These are phyloP conservation scores for Sialis fuliginosa DNA, from an alignment of 2,888 invertebrate genomes.

Conservation along the genomic window DNA sequence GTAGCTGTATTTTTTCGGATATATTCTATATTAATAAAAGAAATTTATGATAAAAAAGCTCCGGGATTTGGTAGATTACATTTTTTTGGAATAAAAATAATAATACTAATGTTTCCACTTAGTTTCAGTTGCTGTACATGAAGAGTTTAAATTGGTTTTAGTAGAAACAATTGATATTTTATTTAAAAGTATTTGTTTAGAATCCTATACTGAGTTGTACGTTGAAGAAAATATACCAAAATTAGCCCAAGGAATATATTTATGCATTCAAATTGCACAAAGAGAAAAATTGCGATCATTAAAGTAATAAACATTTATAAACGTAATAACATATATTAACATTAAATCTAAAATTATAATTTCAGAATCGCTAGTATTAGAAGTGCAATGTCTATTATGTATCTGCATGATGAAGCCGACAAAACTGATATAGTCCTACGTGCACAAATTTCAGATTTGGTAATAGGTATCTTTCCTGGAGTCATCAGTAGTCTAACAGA, in stretches of 20 bases:
- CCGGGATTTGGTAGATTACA: conserved; percentile 29
- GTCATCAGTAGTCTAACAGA: conserved; percentile 37
- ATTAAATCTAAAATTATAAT: conserved; percentile 1
- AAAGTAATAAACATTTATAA: conserved; percentile 27
- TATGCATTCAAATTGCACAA: conserved; percentile 44
- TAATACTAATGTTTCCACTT: conserved; percentile 4
- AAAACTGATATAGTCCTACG: conserved; percentile 31
- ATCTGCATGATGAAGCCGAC: conserved; percentile 35
- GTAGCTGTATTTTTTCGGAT: conserved; percentile 34
- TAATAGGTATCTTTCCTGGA: conserved; percentile 46
- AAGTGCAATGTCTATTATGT: conserved; percentile 42
- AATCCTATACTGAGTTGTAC: conserved; percentile 35
- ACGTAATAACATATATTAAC: background rate
- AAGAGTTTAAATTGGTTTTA: conserved; percentile 43
- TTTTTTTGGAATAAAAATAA: background rate
- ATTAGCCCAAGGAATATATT: conserved; percentile 45
- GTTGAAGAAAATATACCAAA: conserved; percentile 34
- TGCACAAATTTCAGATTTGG: conserved; percentile 33
- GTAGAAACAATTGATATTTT: conserved; percentile 34
- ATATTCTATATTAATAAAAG: conserved; percentile 31
- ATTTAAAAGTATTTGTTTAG: conserved; percentile 28
- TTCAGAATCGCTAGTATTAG: conserved; percentile 32
- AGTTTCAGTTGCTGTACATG: conserved; percentile 34
- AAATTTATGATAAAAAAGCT: conserved; percentile 34
- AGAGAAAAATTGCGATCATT: conserved; percentile 42